A percentile compares a stretch with the other conserved stretches of the same genome.
These are phyloP conservation scores for Coleophora deauratella DNA, from an alignment of 2,888 invertebrate genomes.

Conservation along the genomic window DNA sequence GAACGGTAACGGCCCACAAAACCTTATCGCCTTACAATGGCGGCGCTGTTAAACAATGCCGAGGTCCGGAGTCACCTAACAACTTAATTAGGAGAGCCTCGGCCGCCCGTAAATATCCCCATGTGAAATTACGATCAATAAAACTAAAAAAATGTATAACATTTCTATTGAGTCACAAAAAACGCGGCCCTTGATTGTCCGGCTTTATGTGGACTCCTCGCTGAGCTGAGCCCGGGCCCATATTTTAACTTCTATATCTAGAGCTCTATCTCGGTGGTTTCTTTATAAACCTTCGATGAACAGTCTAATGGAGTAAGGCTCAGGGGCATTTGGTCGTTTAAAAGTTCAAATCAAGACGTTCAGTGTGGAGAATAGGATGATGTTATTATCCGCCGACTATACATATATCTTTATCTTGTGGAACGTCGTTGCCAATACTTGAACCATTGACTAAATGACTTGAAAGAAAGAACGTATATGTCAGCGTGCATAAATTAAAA, in stretches of 20 bases:
- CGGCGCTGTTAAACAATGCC: conserved; percentile 60
- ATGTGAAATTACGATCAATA: conserved; percentile 72
- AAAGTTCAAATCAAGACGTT: conserved; percentile 13
- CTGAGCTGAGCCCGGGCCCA: conserved; percentile 30
- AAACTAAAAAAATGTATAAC: conserved; percentile 71
- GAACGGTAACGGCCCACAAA: conserved; percentile 39
- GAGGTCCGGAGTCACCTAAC: conserved; percentile 59
- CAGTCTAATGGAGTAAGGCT: conserved; percentile 21
- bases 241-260: conserved; percentile 23
- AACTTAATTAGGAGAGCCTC: conserved; percentile 71
- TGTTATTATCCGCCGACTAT: conserved; percentile 36
- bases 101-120: conserved; percentile 69
- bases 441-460: no score
- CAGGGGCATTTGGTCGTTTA: conserved; percentile 23
- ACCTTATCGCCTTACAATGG: conserved; percentile 55
- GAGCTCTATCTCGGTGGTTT: conserved; percentile 18
- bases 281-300: conserved; percentile 22
- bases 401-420: not conserved
- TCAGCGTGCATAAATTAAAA: no score
- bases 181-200: conserved; percentile 64
- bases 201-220: conserved; percentile 65
- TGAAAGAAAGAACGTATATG: no score
- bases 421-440: not conserved
- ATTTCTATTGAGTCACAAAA: conserved; percentile 72
- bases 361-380: conserved; percentile 27